Conservation (phyloP, 2,797 vertebrate species). For the Nyctibius grandis region DNA sequence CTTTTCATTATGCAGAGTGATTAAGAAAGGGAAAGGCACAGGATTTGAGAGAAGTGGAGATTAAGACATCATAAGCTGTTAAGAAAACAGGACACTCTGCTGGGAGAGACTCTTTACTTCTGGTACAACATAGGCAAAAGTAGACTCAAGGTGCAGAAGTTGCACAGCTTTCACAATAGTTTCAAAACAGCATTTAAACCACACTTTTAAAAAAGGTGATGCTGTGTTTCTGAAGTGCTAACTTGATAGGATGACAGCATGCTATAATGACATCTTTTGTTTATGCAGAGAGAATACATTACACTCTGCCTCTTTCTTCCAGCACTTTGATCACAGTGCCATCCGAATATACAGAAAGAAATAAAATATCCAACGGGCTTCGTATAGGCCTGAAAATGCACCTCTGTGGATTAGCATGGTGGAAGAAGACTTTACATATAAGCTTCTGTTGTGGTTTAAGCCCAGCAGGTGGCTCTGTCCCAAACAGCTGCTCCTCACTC, state of each 20-base stretch:
- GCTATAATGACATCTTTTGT: neutral
- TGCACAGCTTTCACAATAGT: neutral
- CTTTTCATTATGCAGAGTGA: neutral
- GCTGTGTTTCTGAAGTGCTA: neutral
- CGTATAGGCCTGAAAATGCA: neutral
- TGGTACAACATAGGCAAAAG: neutral
- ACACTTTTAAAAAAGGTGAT: neutral
- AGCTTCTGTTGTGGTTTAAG: neutral
- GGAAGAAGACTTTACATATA: neutral
- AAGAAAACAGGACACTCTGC: neutral
- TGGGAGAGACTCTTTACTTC: neutral
- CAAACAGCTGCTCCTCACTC: neutral
- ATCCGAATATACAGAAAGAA: neutral
- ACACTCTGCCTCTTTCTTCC: neutral
- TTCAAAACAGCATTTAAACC: neutral
- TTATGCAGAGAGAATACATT: neutral
- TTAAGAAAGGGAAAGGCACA: neutral
- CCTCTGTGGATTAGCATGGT: neutral
- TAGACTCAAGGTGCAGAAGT: neutral
- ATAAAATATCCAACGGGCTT: neutral
- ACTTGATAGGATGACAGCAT: neutral
- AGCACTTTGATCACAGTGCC: neutral
- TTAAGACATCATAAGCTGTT: neutral
- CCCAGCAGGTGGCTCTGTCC: rapidly evolving
- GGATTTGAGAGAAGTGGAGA: neutral